A percentile compares a stretch with the other conserved stretches of the same genome.
Conservation (phyloP, 2,888 invertebrate genomes). For the Drosophila infuscata region DNA sequence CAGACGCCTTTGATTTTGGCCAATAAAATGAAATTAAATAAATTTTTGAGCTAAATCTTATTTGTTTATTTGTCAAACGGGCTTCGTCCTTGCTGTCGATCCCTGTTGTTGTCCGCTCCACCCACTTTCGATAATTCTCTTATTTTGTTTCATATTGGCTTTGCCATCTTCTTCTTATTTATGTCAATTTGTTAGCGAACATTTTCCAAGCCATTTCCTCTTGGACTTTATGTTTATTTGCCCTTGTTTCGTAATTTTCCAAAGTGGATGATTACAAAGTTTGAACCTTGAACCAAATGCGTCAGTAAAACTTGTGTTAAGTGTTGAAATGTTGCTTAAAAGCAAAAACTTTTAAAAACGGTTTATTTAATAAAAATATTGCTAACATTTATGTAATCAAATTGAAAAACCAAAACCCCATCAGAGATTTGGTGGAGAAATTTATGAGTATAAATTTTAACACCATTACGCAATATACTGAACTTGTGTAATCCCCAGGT, state of each 20-base stretch:
- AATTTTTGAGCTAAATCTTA: conserved; percentile 74
- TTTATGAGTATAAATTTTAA: conserved; percentile 17
- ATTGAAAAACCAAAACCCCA: not conserved
- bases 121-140: conserved; percentile 57
- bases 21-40: conserved; percentile 78
- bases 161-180: conserved; percentile 56
- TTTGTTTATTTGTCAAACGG: conserved; percentile 72
- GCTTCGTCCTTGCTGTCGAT: conserved; percentile 6
- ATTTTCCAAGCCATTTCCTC: conserved; percentile 75
- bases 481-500: conserved; percentile 45
- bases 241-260: conserved; percentile 40
- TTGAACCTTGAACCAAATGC: conserved; percentile 26
- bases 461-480: conserved; percentile 4
- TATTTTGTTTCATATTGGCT: conserved; percentile 59
- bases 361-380: conserved; percentile 13
- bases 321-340: not conserved
- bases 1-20: conserved; percentile 59
- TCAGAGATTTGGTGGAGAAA: conserved; percentile 8
- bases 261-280: conserved; percentile 63
- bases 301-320: conserved; percentile 37
- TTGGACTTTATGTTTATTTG: conserved; percentile 65
- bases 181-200: conserved; percentile 69
- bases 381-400: conserved; percentile 5
- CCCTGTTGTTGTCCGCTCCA: conserved; percentile 27
- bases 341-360: not conserved